phyloP scores from a whole-genome alignment of 2,888 invertebrate species.

The Pristionchus fissidentatus region DNA sequence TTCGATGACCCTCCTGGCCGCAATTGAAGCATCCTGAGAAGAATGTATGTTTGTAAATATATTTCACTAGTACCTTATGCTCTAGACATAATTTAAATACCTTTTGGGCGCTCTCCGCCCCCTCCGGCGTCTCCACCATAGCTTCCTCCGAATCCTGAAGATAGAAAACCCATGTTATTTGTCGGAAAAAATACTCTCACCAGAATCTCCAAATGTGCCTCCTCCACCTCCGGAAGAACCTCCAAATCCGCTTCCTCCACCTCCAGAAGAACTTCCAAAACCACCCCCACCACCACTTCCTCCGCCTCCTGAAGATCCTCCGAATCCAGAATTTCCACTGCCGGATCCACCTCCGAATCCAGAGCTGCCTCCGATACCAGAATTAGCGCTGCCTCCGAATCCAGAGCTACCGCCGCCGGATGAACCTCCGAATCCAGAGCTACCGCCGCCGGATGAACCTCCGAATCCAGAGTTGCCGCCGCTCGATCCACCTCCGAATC shows the following conservation, averaged over 20 bases:
- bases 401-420: conserved; percentile 49
- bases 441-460: neutral
- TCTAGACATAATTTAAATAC: neutral
- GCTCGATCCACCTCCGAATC: neutral
- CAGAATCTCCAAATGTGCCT: conserved; percentile 47
- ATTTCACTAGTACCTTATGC: neutral
- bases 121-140: conserved; percentile 18
- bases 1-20: conserved; percentile 58
- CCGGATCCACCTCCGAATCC: conserved; percentile 49
- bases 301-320: conserved; percentile 34
- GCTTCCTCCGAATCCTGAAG: conserved; percentile 7
- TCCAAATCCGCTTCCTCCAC: conserved; percentile 50
- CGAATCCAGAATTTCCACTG: conserved; percentile 50
- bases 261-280: conserved; percentile 43
- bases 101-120: conserved; percentile 41
- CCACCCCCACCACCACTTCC: conserved; percentile 43
- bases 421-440: conserved; percentile 19
- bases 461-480: conserved; percentile 20
- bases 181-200: neutral
- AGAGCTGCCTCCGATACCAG: neutral
- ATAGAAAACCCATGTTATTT: neutral
- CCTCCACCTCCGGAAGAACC: neutral
- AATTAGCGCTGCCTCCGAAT: conserved; percentile 41
- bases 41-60: neutral
- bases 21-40: conserved; percentile 61